Evolutionary conservation across 2,797 vertebrate species (phyloP).

Genomic region (Trachurus trachurus): DNA sequence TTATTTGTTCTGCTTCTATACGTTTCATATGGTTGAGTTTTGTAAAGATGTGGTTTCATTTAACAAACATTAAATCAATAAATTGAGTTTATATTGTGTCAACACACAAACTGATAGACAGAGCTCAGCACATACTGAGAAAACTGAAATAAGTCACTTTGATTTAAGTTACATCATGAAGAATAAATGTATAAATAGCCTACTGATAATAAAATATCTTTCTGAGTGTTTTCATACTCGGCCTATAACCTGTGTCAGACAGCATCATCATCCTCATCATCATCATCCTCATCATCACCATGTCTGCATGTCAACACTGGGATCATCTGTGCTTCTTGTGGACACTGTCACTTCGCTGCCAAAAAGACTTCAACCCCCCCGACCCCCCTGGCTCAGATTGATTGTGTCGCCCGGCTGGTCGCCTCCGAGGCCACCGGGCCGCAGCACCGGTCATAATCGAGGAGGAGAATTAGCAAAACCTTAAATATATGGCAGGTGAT

Average conservation of each 20-base stretch:
- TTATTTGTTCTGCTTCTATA: too few relatives aligned
- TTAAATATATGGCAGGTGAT: slow-evolving; percentile 93
- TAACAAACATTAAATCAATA: neutral
- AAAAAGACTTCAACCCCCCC: slow-evolving; percentile 78
- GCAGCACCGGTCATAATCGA: slow-evolving; percentile 90
- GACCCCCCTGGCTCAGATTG: slow-evolving; percentile 81
- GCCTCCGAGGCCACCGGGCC: slow-evolving; percentile 81
- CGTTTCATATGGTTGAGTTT: neutral
- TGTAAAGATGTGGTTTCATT: too few relatives aligned
- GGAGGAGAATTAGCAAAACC: slow-evolving; percentile 93
- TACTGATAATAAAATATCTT: neutral
- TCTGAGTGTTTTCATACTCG: neutral
- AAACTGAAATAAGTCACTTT: neutral
- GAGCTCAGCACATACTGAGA: neutral
- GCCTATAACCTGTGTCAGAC: slow-evolving; percentile 7
- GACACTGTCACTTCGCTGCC: slow-evolving; percentile 84
- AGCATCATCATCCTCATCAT: slow-evolving; percentile 25
- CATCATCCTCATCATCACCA: slow-evolving; percentile 35
- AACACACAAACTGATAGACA: neutral
- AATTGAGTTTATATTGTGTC: too few relatives aligned
- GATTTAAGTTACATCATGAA: too few relatives aligned
- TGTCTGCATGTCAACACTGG: slow-evolving; percentile 66
- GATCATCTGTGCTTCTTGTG: slow-evolving; percentile 87
- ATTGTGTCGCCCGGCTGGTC: slow-evolving; percentile 82
- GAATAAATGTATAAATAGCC: too few relatives aligned